Evolutionary conservation across 2,113 vertebrate species (phyloP), one percentile per base, ranked within the genome.

Genomic region (Malurus melanocephalus): DNA sequence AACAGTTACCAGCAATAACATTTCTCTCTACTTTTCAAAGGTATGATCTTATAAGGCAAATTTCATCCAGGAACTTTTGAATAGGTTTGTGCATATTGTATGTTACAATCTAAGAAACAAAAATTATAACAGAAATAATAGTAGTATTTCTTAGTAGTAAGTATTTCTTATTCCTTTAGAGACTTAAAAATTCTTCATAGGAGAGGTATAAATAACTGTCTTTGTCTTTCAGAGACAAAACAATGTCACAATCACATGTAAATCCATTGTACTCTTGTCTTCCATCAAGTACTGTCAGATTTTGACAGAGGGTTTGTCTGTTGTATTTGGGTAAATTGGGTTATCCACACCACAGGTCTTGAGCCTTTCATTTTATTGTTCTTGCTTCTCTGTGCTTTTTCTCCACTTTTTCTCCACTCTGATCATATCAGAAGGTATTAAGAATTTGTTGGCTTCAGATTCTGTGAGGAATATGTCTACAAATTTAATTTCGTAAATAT

Each of bases 261-360:
- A 64, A 91, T 53, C 30, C 55, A 45, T 38, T 48, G 46, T 68
- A 66, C 30, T n/a, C 38, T 56, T 72, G 45, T 87, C 72, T 69
- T 93, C 42, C 33, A 30, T 73, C 61, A 77, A 62, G 66, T 51
- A 71, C 32, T 62, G 40, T 57, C 68, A 26, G 17, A 77, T 72
- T 53, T 35, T 66, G 66, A 49, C 78, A 96, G 88, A 77, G 91
- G 87, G 76, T 84, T 87, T 61, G n/a, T 88, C 65, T 94, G 45
- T 62, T 61, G 20, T 65, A 40, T 93, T 96, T 91, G 92, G 71
- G 59, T 90, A 33, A 79, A 80, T 48, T 90, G 33, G 57, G 57
- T 32, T 76, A 45, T 60, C 56, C n/a, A 35, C 4, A 12, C 45
- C 60, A 69, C 33, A 42, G 84, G 40, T 93, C 28, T 51, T 72